phyloP scores from a whole-genome alignment of 2,888 invertebrate genomes.

The Ellobium chinense region DNA sequence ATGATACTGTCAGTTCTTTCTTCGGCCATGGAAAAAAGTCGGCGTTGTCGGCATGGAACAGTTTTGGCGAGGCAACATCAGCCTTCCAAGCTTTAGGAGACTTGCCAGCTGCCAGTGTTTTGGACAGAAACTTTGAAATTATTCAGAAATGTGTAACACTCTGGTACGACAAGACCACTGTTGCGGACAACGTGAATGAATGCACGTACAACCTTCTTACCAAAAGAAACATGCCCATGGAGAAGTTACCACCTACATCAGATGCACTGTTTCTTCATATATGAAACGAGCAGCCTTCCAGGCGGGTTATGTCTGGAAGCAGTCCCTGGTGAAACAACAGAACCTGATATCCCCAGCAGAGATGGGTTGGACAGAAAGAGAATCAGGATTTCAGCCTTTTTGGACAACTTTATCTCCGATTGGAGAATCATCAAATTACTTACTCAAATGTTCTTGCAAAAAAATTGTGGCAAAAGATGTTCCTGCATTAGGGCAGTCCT shows the following conservation, averaged over 20 bases:
- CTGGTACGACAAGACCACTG: not conserved
- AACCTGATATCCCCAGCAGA: not conserved
- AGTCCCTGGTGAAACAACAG: not conserved
- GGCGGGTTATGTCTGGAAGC: not conserved
- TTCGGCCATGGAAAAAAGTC: not conserved
- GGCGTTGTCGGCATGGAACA: not conserved
- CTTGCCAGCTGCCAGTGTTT: not conserved
- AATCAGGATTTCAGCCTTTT: not conserved
- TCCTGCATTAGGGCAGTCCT: not conserved
- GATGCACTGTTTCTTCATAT: not conserved
- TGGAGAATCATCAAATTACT: not conserved
- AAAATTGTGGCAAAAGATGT: not conserved
- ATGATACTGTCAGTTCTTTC: not conserved
- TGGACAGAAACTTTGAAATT: not conserved
- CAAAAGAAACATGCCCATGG: not conserved
- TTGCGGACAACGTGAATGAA: not conserved
- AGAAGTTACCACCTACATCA: not conserved
- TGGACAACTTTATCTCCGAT: not conserved
- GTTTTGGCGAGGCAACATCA: not conserved
- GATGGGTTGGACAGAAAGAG: not conserved
- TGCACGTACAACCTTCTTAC: not conserved
- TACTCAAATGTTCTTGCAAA: not conserved
- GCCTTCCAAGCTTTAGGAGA: not conserved
- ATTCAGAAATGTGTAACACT: not conserved
- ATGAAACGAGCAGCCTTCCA: not conserved